Percentiles rank a stretch among this genome's conserved stretches.
phyloP scores from a whole-genome alignment of 2,888 invertebrate genomes.

The Schizaphis graminum region DNA sequence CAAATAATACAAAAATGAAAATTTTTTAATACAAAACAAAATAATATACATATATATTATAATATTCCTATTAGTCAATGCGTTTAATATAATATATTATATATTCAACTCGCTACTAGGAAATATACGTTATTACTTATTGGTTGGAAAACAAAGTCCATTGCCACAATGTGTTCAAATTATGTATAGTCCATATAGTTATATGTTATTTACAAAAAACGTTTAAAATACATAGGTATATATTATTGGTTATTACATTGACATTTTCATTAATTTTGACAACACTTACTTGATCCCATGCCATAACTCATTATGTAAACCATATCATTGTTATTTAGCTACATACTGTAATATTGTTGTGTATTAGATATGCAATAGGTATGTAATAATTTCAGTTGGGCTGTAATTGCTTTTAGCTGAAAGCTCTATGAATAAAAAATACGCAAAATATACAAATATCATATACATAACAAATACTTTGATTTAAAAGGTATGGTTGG shows the following conservation, averaged over 20 bases:
- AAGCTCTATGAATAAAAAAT: neutral
- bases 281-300: neutral
- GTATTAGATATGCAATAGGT: neutral
- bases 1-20: neutral
- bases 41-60: neutral
- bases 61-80: neutral
- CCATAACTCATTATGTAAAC: neutral
- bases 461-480: neutral
- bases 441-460: neutral
- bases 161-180: neutral
- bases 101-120: neutral
- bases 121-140: neutral
- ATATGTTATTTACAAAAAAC: neutral
- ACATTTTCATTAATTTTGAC: neutral
- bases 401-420: neutral
- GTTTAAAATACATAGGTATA: neutral
- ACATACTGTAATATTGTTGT: neutral
- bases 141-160: neutral
- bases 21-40: neutral
- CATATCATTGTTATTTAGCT: neutral
- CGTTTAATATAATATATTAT: neutral
- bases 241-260: neutral
- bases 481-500: neutral
- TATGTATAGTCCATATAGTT: neutral
- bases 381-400: neutral